Evolutionary conservation across 1,140 invertebrate genomes (phyloP), one percentile per base, ranked within the genome.

Genomic region (Drosophila repletoides): DNA sequence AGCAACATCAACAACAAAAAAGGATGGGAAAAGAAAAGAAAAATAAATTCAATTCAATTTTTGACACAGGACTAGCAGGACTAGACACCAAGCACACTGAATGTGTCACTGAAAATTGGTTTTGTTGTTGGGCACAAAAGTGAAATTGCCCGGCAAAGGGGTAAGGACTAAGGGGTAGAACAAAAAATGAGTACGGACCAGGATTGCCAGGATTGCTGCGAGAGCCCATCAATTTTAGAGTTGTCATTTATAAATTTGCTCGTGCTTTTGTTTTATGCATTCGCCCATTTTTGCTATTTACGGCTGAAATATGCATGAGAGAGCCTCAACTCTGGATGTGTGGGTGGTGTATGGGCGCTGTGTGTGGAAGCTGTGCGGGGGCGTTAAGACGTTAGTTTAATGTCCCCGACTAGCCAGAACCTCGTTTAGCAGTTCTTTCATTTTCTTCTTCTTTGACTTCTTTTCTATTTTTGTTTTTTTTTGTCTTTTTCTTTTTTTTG

Each of bases 241-340:
- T 77, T 83, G 73, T 71, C 77, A 84, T 79, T 79, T 84, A 83
- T 83, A 84, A 83, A 84, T 83, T 83, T 84, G 80, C 56, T 56
- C 36, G 33, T 41, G 52, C 70, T 34, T 74, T 79, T 83, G 70
- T 83, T 84, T 83, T 80, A 75, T 80, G 76, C 76, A 74, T 70
- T 73, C 33, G 38, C 28, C 19, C 52, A 15, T 58, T 24, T 48
- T 48, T 48, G 61, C 74, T 69, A 77, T 77, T 68, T 81, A 72
- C 61, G 56, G 46, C 48, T 61, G 56, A 64, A 68, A 81, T 72
- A 72, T 81, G 61, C 72, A 69, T 26, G 43, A 28, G 26, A 17
- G n/a, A 21, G 10, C 9, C 7, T 12, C 14, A 17, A n/a, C 14
- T 19, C 1, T 38, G 9, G 12, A 29, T 24, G 22, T 29, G 9